Percentiles rank a stretch among this genome's conserved stretches.
These are phyloP conservation scores for Stenurella melanura DNA, from an alignment of 2,888 invertebrate species.

Conservation along the genomic window DNA sequence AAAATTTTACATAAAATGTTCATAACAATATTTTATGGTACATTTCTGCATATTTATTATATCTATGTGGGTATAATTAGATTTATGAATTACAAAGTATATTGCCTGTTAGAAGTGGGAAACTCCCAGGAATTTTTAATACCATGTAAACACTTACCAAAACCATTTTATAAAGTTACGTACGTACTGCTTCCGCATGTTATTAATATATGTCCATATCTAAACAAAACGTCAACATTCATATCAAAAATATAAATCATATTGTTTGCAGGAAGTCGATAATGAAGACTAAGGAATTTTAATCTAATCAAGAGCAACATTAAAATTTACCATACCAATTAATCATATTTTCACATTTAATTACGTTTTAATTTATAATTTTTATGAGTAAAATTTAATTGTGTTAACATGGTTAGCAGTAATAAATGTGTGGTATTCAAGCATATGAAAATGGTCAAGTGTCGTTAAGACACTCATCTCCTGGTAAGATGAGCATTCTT, in stretches of 20 bases:
- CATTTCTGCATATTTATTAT: neutral
- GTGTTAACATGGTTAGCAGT: neutral
- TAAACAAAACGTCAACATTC: neutral
- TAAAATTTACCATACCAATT: neutral
- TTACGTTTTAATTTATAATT: neutral
- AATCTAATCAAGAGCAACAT: neutral
- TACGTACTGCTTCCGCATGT: neutral
- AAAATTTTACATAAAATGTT: too few species aligned
- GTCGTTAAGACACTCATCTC: neutral
- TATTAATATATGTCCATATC: conserved; percentile 9
- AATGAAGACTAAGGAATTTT: conserved; percentile 7
- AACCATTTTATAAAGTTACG: neutral
- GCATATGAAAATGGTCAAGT: neutral
- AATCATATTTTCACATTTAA: too few species aligned
- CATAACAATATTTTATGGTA: too few species aligned
- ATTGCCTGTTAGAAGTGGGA: neutral
- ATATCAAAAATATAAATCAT: neutral
- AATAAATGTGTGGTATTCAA: neutral
- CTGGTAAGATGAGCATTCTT: neutral
- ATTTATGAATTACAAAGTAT: too few species aligned
- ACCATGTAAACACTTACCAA: neutral
- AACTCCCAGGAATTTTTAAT: neutral
- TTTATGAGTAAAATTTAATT: conserved; percentile 7
- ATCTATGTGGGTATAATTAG: neutral
- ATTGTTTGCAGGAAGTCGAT: conserved; percentile 3